These are phyloP conservation scores for Chrysocyon brachyurus DNA, from an alignment of 2,797 vertebrate genomes.

Conservation along the genomic window DNA sequence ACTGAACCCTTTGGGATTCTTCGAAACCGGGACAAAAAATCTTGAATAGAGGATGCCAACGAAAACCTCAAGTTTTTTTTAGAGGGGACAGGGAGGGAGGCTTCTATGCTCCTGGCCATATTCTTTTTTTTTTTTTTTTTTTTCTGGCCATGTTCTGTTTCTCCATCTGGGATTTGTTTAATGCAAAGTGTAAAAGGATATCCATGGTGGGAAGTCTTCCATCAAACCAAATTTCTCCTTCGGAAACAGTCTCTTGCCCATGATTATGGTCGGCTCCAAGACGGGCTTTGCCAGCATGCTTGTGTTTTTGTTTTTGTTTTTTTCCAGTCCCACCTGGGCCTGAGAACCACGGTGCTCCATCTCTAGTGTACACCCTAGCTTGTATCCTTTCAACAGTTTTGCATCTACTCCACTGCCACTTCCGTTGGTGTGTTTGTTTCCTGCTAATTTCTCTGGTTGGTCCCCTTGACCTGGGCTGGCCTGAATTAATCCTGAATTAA, in stretches of 20 bases:
- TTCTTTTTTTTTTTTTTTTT: not conserved
- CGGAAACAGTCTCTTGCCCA: not conserved
- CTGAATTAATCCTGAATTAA: not conserved
- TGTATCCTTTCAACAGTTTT: not conserved
- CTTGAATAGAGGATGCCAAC: not conserved
- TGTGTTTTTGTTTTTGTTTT: not conserved
- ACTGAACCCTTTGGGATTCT: not conserved
- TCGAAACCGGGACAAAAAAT: not conserved
- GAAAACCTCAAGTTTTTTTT: not conserved
- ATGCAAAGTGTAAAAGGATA: not conserved
- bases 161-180: not conserved
- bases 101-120: not conserved
- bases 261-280: not conserved
- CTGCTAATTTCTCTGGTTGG: not conserved
- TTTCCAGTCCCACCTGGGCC: not conserved
- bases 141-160: not conserved
- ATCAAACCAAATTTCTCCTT: not conserved
- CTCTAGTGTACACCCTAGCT: not conserved
- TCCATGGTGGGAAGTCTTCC: not conserved
- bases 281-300: not conserved
- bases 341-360: rapidly evolving
- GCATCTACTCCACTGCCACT: rapidly evolving
- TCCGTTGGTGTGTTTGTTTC: not conserved
- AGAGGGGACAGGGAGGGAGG: not conserved
- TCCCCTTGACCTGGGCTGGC: not conserved